phyloP scores from a whole-genome alignment of 2,797 vertebrate genomes.

The Mallotus villosus region DNA sequence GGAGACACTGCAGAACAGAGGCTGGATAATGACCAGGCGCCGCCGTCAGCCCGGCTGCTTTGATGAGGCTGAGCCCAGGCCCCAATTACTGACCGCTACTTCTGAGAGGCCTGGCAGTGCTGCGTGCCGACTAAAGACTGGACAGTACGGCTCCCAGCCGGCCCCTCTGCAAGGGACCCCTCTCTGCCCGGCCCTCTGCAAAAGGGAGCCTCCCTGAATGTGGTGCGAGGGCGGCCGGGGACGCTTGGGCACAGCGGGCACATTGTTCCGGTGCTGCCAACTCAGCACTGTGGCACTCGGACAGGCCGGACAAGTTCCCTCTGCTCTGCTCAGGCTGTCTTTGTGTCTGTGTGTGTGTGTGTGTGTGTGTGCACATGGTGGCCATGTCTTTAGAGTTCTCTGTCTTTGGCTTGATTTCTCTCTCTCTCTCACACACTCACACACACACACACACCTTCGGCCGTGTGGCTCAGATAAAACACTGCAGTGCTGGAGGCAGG shows the following conservation, averaged over 20 bases:
- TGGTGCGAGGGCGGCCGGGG: slow-evolving; percentile 50
- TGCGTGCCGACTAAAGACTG: slow-evolving; percentile 27
- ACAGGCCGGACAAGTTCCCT: slow-evolving; percentile 50
- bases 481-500: slow-evolving; percentile 47
- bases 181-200: slow-evolving; percentile 53
- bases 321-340: not conserved
- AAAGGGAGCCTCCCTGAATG: slow-evolving; percentile 41
- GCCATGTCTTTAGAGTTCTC: slow-evolving; percentile 13
- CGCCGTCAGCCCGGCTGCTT: slow-evolving; percentile 57
- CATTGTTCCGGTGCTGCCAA: slow-evolving; percentile 67
- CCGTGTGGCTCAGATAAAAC: slow-evolving; percentile 44
- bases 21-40: slow-evolving; percentile 62
- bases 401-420: slow-evolving; percentile 10
- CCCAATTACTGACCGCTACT: slow-evolving; percentile 58
- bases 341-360: not conserved
- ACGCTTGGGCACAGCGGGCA: slow-evolving; percentile 58
- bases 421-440: not conserved
- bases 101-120: too few species aligned
- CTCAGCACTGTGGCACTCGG: slow-evolving; percentile 56
- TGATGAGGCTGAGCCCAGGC: slow-evolving; percentile 59
- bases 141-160: slow-evolving; percentile 41
- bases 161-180: too few species aligned
- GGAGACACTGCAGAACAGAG: slow-evolving; percentile 37
- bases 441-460: slow-evolving; percentile 32
- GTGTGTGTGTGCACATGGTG: slow-evolving; percentile 40